phyloP scores from a whole-genome alignment of 2,888 invertebrate genomes.

The Galeruca laticollis region DNA sequence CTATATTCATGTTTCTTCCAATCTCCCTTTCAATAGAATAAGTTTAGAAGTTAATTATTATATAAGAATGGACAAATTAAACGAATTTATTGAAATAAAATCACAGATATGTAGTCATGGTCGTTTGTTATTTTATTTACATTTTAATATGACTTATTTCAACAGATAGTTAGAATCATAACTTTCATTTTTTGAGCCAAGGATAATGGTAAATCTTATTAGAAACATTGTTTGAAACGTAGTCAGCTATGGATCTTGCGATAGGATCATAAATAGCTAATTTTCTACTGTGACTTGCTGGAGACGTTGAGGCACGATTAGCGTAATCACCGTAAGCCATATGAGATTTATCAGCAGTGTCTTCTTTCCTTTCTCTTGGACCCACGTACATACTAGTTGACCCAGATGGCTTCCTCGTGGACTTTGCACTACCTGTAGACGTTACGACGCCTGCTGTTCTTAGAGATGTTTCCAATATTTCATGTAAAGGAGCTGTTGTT shows the following conservation, averaged over 20 bases:
- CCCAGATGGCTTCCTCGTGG: conserved; percentile 15
- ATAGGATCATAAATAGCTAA: conserved; percentile 61
- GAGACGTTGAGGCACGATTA: conserved; percentile 26
- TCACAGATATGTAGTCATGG: background rate
- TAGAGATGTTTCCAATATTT: conserved; percentile 31
- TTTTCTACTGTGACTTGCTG: conserved; percentile 43
- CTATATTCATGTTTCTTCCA: too few relatives aligned
- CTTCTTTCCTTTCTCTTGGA: conserved; percentile 16
- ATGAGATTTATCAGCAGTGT: background rate
- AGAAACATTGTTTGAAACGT: conserved; percentile 60
- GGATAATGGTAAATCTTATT: conserved; percentile 41
- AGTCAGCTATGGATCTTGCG: conserved; percentile 63
- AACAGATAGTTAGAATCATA: background rate
- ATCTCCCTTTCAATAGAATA: too few relatives aligned
- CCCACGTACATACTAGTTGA: too few relatives aligned
- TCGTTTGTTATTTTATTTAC: background rate
- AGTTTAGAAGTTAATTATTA: too few relatives aligned
- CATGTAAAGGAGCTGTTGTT: conserved; percentile 30
- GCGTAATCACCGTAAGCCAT: conserved; percentile 26
- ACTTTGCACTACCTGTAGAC: conserved; percentile 48
- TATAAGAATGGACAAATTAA: too few relatives aligned
- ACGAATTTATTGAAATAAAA: background rate
- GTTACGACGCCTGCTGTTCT: conserved; percentile 45
- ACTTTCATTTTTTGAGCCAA: conserved; percentile 40
- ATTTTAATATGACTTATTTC: background rate